These are phyloP conservation scores for Phocides pigmalion DNA, from an alignment of 1,140 invertebrate genomes.

Conservation along the genomic window DNA sequence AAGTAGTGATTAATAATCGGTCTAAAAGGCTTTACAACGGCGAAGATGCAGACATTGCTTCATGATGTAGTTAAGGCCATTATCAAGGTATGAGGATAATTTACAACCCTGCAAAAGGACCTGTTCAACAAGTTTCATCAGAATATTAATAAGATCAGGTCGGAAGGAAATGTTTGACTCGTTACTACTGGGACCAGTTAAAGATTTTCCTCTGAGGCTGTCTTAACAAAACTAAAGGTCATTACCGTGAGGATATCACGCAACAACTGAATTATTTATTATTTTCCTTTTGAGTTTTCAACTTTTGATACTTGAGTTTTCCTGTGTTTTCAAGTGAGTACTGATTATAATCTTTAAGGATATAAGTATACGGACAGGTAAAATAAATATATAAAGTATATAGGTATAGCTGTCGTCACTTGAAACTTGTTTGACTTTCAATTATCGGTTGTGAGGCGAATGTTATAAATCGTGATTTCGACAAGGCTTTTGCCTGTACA, in stretches of 20 bases:
- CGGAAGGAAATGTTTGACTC: slow-evolving; percentile 20
- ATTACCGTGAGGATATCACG: background rate
- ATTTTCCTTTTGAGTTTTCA: slow-evolving; percentile 5
- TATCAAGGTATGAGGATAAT: slow-evolving; percentile 26
- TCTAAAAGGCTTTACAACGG: too few species aligned
- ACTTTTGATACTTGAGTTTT: background rate
- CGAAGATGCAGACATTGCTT: background rate
- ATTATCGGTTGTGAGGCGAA: slow-evolving; percentile 5
- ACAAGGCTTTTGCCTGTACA: background rate
- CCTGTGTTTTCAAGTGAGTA: too few species aligned
- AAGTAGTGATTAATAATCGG: too few species aligned
- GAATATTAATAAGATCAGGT: slow-evolving; percentile 20
- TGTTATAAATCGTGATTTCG: background rate
- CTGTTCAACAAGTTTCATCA: slow-evolving; percentile 20
- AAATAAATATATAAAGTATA: too few species aligned
- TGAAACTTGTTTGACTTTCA: slow-evolving; percentile 2
- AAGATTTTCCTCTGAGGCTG: slow-evolving; percentile 8
- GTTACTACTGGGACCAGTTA: background rate
- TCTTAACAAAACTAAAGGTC: slow-evolving; percentile 1
- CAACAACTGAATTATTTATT: background rate
- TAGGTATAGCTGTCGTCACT: too few species aligned
- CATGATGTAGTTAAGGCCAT: slow-evolving; percentile 1
- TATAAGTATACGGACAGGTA: too few species aligned
- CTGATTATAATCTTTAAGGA: too few species aligned
- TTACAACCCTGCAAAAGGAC: slow-evolving; percentile 11